Conservation (phyloP, 2,888 invertebrate species). For the Apoda limacodes region DNA sequence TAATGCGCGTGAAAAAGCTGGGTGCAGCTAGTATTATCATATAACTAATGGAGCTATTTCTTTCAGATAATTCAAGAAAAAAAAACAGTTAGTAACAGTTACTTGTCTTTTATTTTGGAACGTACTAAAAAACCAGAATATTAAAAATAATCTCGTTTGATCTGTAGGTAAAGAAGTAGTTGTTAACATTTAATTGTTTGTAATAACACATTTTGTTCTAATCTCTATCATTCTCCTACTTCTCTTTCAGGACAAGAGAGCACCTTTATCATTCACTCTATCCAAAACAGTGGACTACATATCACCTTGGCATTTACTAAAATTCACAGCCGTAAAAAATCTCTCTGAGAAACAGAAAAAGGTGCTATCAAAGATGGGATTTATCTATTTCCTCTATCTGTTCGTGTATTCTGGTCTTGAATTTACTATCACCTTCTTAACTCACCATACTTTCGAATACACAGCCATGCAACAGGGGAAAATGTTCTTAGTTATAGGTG, state of each 20-base stretch:
- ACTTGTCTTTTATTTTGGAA: too few relatives aligned
- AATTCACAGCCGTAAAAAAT: slow-evolving; percentile 77
- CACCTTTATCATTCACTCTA: slow-evolving; percentile 75
- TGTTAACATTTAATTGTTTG: neutral
- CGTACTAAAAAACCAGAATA: too few relatives aligned
- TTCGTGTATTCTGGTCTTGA: slow-evolving; percentile 97
- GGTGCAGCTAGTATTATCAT: too few relatives aligned
- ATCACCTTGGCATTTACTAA: slow-evolving; percentile 55
- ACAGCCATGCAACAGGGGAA: slow-evolving; percentile 97
- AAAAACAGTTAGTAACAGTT: too few relatives aligned
- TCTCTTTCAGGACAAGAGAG: slow-evolving; percentile 74
- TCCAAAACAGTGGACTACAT: slow-evolving; percentile 70
- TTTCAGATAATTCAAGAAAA: too few relatives aligned
- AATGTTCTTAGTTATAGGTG: slow-evolving; percentile 95
- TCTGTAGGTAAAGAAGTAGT: neutral
- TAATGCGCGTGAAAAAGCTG: too few relatives aligned
- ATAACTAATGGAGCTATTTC: too few relatives aligned
- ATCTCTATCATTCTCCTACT: slow-evolving; percentile 13
- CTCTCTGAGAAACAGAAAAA: slow-evolving; percentile 71
- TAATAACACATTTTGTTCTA: neutral
- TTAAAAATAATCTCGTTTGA: neutral
- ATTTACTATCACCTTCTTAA: slow-evolving; percentile 96
- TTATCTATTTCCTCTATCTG: slow-evolving; percentile 90
- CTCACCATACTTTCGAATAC: slow-evolving; percentile 91
- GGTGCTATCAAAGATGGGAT: slow-evolving; percentile 76